Evolutionary conservation across 2,797 vertebrate genomes (phyloP), one percentile per base, ranked within the genome.

Genomic region (Salarias fasciatus): DNA sequence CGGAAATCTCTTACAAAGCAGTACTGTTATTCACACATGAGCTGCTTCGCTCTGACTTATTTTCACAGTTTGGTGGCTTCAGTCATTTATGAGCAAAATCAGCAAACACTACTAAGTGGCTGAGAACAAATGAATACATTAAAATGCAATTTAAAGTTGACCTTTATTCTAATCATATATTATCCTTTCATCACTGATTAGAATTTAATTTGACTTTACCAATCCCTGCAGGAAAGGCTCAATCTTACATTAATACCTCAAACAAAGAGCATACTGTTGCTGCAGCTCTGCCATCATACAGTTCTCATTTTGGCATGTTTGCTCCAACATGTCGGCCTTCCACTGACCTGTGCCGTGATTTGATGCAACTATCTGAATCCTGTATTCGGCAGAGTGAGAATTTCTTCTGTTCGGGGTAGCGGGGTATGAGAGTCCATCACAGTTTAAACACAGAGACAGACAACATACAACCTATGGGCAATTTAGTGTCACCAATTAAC

Each of bases 51-150:
- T 24, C 18, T 24, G 18, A 24, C 18, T 24, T 51, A 50, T 13
- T 11, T 47, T 37, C 18, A 24, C 18, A 9, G 11, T 14, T 71
- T 18, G 9, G 40, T 33, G 31, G 50, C 59, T 66, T 55, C 31
- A 40, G 41, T n/a, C n/a, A 11, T 62, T 47, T 31, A 35, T 38
- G 11, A 51, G 45, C 11, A 24, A 44, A 36, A 13, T 72, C 33
- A 50, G 62, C 43, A 54, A 63, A 18, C 47, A 8, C 33, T 45
- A 24, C 49, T 12, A 64, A 33, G 50, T 58, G 44, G 14, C 28
- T 4, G 7, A 12, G 36, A 45, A 69, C 49, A 49, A 41, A 36
- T 18, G 10, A 40, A 11, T 3, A 12, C 18, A 30, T 45, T 15
- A 35, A 30, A 24, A 24, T 24, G 24, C 24, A 24, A 24, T 24